Percentiles rank a stretch among this genome's conserved stretches.
phyloP scores from a whole-genome alignment of 2,797 vertebrate species.

The Sparus aurata region DNA sequence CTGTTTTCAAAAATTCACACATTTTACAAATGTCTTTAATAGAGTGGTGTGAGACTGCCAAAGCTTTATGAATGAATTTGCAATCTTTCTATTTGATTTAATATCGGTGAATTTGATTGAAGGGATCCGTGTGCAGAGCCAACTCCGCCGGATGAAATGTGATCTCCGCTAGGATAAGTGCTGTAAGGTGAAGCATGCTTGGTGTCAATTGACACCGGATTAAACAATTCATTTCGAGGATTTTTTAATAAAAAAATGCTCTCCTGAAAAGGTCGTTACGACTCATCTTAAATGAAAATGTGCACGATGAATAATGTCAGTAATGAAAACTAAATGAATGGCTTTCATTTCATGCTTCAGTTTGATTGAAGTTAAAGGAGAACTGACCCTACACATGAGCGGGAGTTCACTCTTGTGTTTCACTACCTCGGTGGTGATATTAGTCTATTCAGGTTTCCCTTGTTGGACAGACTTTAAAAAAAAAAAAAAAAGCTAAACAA shows the following conservation, averaged over 20 bases:
- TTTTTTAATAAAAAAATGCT: conserved; percentile 53
- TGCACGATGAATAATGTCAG: conserved; percentile 21
- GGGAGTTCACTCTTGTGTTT: conserved; percentile 19
- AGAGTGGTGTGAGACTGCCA: not conserved
- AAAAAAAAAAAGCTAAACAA: conserved; percentile 4
- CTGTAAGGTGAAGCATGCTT: conserved; percentile 35
- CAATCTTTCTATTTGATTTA: not conserved
- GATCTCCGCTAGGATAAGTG: conserved; percentile 28
- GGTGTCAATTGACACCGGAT: conserved; percentile 40
- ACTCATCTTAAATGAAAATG: conserved; percentile 40
- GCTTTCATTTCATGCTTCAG: conserved; percentile 1
- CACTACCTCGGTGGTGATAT: not conserved
- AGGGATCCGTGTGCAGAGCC: conserved; percentile 5
- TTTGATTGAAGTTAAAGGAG: conserved; percentile 11
- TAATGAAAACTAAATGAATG: conserved; percentile 42
- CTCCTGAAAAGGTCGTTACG: conserved; percentile 41
- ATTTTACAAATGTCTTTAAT: not conserved
- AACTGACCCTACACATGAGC: not conserved
- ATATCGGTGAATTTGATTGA: conserved; percentile 12
- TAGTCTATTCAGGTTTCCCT: not conserved
- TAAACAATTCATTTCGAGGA: conserved; percentile 36
- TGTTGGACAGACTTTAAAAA: not conserved
- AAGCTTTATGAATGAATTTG: too few relatives aligned
- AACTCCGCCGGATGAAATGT: conserved; percentile 39
- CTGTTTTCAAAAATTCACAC: conserved; percentile 4